Conservation (phyloP, 2,888 invertebrate species). For the Stenoptilia bipunctidactyla region DNA sequence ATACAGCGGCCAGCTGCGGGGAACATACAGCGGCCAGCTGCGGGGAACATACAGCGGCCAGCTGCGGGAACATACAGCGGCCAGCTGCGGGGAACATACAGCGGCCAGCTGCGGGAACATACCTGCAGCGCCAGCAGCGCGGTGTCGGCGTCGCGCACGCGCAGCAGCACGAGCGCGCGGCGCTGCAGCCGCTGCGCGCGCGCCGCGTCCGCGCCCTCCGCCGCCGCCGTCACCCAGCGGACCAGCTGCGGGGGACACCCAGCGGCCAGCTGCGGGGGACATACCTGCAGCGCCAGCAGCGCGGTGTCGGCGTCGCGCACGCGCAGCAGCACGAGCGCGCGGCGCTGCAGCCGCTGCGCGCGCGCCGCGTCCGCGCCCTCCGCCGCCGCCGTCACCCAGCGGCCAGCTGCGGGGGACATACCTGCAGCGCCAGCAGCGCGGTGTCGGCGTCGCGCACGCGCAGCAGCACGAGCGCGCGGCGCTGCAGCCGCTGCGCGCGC, state of each 20-base stretch:
- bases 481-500: too few relatives aligned
- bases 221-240: conserved; percentile 28
- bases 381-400: too few relatives aligned
- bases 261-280: conserved; percentile 67
- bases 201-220: too few relatives aligned
- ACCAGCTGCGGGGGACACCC: conserved; percentile 26
- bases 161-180: too few relatives aligned
- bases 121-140: not conserved
- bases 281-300: not conserved
- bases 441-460: not conserved
- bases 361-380: too few relatives aligned
- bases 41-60: not conserved
- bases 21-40: too few relatives aligned
- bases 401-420: too few relatives aligned
- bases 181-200: conserved; percentile 20
- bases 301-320: not conserved
- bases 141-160: not conserved
- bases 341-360: too few relatives aligned
- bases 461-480: too few relatives aligned
- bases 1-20: too few relatives aligned
- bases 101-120: conserved; percentile 65
- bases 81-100: conserved; percentile 24
- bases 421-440: not conserved
- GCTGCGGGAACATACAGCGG: conserved; percentile 28
- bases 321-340: too few relatives aligned